phyloP scores from a whole-genome alignment of 2,113 vertebrate species.

The Lamprotornis superbus region DNA sequence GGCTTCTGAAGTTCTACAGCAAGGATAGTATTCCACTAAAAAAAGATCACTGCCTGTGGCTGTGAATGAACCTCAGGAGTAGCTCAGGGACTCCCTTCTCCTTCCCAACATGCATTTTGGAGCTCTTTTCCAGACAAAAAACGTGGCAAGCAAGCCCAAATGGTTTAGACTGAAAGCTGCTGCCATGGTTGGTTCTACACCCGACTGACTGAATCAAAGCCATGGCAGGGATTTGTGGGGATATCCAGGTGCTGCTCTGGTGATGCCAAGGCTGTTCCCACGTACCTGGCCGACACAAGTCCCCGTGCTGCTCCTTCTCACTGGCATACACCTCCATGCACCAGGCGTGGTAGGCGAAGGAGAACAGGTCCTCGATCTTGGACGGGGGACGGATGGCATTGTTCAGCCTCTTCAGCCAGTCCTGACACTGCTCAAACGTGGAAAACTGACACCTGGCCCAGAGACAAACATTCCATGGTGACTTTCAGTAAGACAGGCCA shows the following conservation, averaged over 20 bases:
- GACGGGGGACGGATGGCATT: slow-evolving; percentile 84
- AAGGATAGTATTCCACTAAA: not conserved
- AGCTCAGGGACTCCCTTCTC: not conserved
- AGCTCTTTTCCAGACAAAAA: not conserved
- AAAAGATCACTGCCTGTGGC: not conserved
- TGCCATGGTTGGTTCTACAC: not conserved
- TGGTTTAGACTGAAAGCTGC: not conserved
- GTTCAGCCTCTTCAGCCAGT: slow-evolving; percentile 92
- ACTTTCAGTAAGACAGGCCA: not conserved
- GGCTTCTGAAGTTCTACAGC: not conserved
- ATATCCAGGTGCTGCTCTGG: not conserved
- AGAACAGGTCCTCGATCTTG: slow-evolving; percentile 94
- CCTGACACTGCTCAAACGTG: slow-evolving; percentile 97
- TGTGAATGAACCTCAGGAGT: not conserved
- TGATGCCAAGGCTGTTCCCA: not conserved
- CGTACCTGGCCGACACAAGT: slow-evolving; percentile 91
- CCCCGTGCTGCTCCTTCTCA: slow-evolving; percentile 94
- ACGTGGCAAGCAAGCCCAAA: fast-evolving
- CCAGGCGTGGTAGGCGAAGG: slow-evolving; percentile 96
- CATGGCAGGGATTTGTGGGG: not conserved
- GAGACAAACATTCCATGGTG: not conserved
- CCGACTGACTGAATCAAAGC: not conserved
- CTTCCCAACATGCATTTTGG: not conserved
- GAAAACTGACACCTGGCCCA: slow-evolving; percentile 91
- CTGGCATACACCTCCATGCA: slow-evolving; percentile 93